These are phyloP conservation scores for Epizoanthus scotinus DNA, from an alignment of 92 coral and sea anemone species.

Conservation along the genomic window DNA sequence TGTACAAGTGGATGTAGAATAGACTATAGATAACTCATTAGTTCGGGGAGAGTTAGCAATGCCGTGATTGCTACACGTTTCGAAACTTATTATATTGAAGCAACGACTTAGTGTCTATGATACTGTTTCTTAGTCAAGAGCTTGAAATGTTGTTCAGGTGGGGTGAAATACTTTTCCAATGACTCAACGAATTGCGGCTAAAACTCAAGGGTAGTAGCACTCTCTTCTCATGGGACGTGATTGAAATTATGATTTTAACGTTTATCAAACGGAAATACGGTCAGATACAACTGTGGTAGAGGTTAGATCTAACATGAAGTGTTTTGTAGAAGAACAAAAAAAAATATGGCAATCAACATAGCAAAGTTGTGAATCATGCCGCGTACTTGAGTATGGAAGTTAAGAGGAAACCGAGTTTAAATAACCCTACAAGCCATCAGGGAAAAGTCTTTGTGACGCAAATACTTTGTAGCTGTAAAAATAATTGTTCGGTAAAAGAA, in stretches of 20 bases:
- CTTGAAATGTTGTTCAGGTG: constrained; percentile 14
- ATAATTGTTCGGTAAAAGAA: neutral
- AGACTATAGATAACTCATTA: neutral
- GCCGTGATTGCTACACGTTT: constrained; percentile 16
- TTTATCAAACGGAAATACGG: constrained; percentile 27
- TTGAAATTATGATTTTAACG: constrained; percentile 16
- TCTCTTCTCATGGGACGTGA: constrained; percentile 26
- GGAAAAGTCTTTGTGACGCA: neutral
- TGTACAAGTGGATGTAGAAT: neutral
- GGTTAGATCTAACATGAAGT: constrained; percentile 10
- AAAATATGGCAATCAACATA: neutral
- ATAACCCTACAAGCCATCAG: neutral
- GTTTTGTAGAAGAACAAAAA: constrained; percentile 9
- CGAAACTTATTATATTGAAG: constrained; percentile 34
- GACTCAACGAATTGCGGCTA: constrained; percentile 40
- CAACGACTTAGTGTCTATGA: constrained; percentile 23
- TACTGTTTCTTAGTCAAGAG: constrained; percentile 8
- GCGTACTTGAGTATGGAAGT: neutral
- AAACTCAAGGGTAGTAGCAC: neutral
- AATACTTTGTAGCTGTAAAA: neutral
- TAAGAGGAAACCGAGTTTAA: neutral
- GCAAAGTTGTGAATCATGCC: neutral
- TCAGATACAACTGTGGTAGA: constrained; percentile 9
- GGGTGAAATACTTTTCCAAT: constrained; percentile 32
- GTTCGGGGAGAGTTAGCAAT: neutral